Percentiles rank a stretch among this genome's conserved stretches.
phyloP scores from a whole-genome alignment of 2,888 invertebrate genomes.

The Yponomeuta malinellus region DNA sequence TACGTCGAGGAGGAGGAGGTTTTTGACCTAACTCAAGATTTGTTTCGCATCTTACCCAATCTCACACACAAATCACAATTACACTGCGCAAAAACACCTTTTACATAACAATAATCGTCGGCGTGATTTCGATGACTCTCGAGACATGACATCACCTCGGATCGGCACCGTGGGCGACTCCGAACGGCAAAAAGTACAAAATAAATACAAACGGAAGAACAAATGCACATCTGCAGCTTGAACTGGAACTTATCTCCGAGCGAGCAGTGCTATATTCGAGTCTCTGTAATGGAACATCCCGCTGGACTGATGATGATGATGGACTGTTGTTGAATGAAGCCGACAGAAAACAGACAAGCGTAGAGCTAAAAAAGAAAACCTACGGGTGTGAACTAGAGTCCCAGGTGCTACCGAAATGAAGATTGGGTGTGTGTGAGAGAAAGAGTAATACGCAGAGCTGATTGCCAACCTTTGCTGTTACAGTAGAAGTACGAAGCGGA shows the following conservation, averaged over 20 bases:
- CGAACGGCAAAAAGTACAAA: background rate
- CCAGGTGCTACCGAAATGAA: too few relatives aligned
- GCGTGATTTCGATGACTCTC: background rate
- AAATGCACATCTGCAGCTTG: background rate
- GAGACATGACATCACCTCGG: background rate
- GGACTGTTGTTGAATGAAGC: too few relatives aligned
- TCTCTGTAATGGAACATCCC: too few relatives aligned
- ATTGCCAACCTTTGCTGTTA: too few relatives aligned
- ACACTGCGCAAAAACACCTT: background rate
- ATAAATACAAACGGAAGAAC: background rate
- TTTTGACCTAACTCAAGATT: background rate
- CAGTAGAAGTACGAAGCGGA: too few relatives aligned
- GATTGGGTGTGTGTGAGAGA: too few relatives aligned
- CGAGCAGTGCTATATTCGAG: too few relatives aligned
- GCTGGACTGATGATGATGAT: too few relatives aligned
- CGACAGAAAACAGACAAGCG: too few relatives aligned
- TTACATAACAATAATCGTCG: background rate
- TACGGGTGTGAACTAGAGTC: too few relatives aligned
- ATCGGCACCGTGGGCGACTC: background rate
- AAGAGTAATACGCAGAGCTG: too few relatives aligned
- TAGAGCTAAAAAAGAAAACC: too few relatives aligned
- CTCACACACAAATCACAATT: background rate
- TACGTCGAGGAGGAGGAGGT: background rate
- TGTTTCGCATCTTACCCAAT: background rate
- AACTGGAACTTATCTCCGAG: background rate